Conservation (phyloP, 2,888 invertebrate genomes). For the Ectobius pallidus region DNA sequence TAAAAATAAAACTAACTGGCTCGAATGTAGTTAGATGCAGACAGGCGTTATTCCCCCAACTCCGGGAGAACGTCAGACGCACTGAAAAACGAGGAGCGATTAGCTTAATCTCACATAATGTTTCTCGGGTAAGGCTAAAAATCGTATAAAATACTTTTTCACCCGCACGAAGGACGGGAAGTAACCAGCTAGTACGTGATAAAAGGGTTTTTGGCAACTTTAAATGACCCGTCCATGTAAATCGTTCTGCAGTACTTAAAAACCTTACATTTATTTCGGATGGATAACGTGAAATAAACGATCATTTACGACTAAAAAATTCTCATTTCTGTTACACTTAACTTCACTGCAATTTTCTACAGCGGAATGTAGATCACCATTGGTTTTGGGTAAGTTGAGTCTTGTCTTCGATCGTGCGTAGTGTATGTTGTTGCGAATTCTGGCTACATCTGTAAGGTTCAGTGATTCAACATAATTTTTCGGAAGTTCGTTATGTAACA, state of each 20-base stretch:
- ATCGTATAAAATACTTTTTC: too few relatives aligned
- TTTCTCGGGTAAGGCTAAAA: too few relatives aligned
- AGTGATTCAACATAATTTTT: neutral
- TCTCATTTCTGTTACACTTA: neutral
- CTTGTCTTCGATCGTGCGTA: conserved; percentile 4
- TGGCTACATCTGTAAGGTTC: neutral
- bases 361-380: neutral
- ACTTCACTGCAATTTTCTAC: neutral
- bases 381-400: neutral
- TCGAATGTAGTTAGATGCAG: too few relatives aligned
- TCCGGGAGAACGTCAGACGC: too few relatives aligned
- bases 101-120: too few relatives aligned
- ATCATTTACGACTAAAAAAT: conserved; percentile 8
- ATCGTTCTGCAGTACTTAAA: neutral
- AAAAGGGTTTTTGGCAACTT: too few relatives aligned
- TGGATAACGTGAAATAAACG: neutral
- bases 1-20: too few relatives aligned
- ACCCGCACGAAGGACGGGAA: too few relatives aligned
- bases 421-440: conserved; percentile 14
- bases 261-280: neutral
- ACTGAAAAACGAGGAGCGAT: too few relatives aligned
- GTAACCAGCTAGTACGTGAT: too few relatives aligned
- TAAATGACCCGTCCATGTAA: conserved; percentile 1
- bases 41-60: too few relatives aligned
- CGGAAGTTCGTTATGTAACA: too few relatives aligned